Base-by-base conservation (phyloP, 2,888 invertebrate genomes). In the Pegoplata infirma region DNA sequence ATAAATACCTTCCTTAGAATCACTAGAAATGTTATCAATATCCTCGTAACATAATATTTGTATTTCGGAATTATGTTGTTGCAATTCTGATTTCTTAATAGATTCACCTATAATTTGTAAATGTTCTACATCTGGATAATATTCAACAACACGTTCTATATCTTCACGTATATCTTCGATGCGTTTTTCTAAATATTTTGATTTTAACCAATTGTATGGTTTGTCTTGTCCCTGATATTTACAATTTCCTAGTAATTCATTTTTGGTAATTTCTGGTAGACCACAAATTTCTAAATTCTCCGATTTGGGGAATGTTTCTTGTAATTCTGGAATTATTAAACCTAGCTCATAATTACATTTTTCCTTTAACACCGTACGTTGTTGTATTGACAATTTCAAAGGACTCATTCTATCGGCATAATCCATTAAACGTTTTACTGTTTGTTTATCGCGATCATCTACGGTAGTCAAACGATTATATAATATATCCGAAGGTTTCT, bases 261-360 rank as follows among this genome's bases (percentile, higher is more conserved):
- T 32, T 16, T 80, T 82, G 0, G 81, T 76, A 1, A 79, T 14
- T 0, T 56, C 44, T 3, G 85, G 80, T 2, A 87, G 61, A 0
- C 87, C 87, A n/a, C 64, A 71, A n/a, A 87, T 82, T 76, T 87
- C 86, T 1, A 86, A 16, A 3, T n/a, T 75, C 58, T 87, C 88
- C 0, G 83, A 44, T 12, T 46, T 56, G 0, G 87, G 86, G 23
- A 84, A 55, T 0, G 88, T 88, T 73, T 86, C 85, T 7, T 49
- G 63, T 8, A 87, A 3, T 25, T 82, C 81, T 3, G 80, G 55
- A 4, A 83, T 14, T 6, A 51, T 46, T 17, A 12, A 8, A 10
- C 81, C 82, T 0, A 59, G 77, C 1, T 68, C 25, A 0, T 8
- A 1, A 21, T 84, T 49, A 14, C 46, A 23, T 10, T 77, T 80